These are phyloP conservation scores for Daboia siamensis DNA, from an alignment of 2,113 vertebrate species.

Conservation along the genomic window DNA sequence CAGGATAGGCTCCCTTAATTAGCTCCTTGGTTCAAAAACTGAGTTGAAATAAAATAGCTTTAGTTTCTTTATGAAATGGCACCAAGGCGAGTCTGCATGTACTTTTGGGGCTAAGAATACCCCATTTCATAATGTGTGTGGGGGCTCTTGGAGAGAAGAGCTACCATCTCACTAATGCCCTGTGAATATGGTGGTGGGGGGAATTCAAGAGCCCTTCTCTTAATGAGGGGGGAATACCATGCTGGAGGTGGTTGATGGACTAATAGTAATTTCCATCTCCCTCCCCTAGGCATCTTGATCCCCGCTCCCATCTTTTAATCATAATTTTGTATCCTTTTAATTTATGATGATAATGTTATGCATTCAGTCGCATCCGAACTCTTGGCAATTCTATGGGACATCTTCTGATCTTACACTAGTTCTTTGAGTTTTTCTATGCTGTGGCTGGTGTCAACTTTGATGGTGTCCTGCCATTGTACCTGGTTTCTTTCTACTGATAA, in stretches of 20 bases:
- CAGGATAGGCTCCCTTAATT: neutral
- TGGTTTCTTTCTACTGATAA: neutral
- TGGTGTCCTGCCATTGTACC: neutral
- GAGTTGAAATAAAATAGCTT: neutral
- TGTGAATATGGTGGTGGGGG: neutral
- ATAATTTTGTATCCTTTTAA: neutral
- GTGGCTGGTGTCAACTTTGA: neutral
- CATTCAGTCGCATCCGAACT: neutral
- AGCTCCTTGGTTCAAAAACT: neutral
- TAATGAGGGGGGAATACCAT: neutral
- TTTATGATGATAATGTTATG: neutral
- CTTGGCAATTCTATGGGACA: neutral
- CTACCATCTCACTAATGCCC: neutral
- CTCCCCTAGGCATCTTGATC: neutral
- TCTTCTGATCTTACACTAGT: neutral
- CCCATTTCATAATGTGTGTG: neutral
- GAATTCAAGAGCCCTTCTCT: neutral
- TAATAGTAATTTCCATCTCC: neutral
- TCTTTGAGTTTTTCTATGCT: neutral
- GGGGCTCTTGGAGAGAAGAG: neutral
- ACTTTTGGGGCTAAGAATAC: neutral
- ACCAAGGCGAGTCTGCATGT: neutral
- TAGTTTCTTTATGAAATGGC: neutral
- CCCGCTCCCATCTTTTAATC: neutral
- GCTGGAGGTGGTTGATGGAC: neutral